Evolutionary conservation across 2,113 vertebrate genomes (phyloP).

Genomic region (Motacilla alba): DNA sequence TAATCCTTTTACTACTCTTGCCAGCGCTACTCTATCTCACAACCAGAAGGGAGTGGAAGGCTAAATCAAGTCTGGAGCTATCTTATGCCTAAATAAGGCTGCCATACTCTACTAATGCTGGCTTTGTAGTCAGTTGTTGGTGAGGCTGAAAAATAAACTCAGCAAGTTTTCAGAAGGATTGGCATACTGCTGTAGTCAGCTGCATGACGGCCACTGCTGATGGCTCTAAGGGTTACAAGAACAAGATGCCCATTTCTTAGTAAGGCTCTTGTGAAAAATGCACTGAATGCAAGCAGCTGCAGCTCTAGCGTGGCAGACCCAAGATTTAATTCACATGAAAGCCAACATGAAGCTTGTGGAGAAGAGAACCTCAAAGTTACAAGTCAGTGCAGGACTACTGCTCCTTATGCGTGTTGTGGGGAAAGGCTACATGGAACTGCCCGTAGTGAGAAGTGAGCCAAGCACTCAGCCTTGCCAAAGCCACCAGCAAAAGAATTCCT

Average conservation of each 20-base stretch:
- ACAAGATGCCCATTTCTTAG: not conserved
- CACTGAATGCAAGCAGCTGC: conserved; percentile 13
- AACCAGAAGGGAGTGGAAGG: conserved; percentile 46
- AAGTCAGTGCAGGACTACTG: not conserved
- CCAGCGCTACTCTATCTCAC: not conserved
- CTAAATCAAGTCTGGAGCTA: conserved; percentile 34
- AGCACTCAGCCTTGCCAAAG: not conserved
- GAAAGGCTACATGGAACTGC: not conserved
- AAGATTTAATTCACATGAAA: not conserved
- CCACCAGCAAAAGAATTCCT: not conserved
- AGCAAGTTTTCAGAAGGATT: conserved; percentile 30
- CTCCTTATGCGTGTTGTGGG: not conserved
- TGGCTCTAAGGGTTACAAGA: not conserved
- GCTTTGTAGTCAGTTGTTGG: not conserved
- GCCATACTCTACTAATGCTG: not conserved
- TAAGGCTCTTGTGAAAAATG: not conserved
- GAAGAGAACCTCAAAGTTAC: not conserved
- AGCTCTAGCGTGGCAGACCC: not conserved
- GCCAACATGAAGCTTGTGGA: not conserved
- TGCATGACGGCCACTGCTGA: not conserved
- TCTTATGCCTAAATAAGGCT: conserved; percentile 42
- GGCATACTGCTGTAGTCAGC: not conserved
- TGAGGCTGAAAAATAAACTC: conserved; percentile 25
- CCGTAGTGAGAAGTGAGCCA: not conserved
- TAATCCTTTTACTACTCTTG: conserved; percentile 18